These are phyloP conservation scores for Chauna torquata DNA, from an alignment of 2,113 vertebrate genomes.

Conservation along the genomic window DNA sequence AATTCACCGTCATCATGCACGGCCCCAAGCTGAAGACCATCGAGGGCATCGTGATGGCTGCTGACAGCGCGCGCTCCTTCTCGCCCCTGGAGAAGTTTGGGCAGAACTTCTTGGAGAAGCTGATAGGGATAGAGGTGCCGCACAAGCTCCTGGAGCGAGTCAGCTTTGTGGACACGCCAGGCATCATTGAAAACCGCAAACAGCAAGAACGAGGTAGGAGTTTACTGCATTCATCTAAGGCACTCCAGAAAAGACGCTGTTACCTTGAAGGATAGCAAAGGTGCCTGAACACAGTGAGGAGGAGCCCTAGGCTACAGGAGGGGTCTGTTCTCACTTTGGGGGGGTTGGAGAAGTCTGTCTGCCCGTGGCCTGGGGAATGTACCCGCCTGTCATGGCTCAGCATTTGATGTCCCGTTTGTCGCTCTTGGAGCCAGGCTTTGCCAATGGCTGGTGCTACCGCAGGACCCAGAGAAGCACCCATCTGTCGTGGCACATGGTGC, in stretches of 20 bases:
- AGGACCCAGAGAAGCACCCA: neutral
- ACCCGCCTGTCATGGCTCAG: neutral
- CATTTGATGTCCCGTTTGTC: neutral
- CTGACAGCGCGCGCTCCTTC: conserved; percentile 94
- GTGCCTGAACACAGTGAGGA: neutral
- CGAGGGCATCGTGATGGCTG: conserved; percentile 98
- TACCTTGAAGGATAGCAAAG: neutral
- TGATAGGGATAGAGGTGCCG: conserved; percentile 96
- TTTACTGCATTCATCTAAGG: neutral
- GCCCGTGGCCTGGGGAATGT: neutral
- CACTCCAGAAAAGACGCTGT: neutral
- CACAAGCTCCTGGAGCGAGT: conserved; percentile 96
- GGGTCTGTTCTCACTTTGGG: neutral
- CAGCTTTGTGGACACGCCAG: conserved; percentile 95
- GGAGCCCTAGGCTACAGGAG: neutral
- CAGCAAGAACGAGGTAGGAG: conserved; percentile 95
- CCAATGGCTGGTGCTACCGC: neutral
- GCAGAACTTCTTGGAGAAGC: conserved; percentile 97
- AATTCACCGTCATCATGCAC: conserved; percentile 98
- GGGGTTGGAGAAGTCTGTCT: rapidly evolving
- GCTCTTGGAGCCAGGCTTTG: neutral
- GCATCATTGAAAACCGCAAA: conserved; percentile 98
- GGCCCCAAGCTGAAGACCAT: conserved; percentile 96
- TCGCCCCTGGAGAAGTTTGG: conserved; percentile 97
- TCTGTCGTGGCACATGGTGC: neutral